phyloP scores from a whole-genome alignment of 1,140 invertebrate genomes.

The Lasaia peninsularis region DNA sequence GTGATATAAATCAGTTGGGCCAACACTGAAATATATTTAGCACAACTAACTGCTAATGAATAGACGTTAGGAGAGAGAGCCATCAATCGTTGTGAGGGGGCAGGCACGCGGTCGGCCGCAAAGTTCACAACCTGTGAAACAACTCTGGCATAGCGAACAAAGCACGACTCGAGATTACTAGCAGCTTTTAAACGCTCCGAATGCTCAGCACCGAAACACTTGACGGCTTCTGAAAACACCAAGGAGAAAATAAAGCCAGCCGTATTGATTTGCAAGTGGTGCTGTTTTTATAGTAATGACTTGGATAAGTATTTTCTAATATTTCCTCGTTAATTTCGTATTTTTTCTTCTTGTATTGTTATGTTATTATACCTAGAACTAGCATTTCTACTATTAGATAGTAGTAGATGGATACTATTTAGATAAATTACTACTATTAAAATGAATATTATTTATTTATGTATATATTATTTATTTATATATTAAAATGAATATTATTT shows the following conservation, averaged over 20 bases:
- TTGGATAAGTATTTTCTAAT: conserved; percentile 8
- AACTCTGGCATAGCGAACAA: conserved; percentile 46
- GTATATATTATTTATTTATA: no score
- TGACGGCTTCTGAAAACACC: conserved; percentile 49
- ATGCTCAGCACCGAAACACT: conserved; percentile 50
- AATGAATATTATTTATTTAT: no score
- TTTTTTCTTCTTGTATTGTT: no score
- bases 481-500: no score
- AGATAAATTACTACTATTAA: no score
- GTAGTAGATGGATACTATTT: no score
- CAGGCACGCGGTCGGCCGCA: conserved; percentile 38
- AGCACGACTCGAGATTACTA: conserved; percentile 52
- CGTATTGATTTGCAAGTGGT: conserved; percentile 49
- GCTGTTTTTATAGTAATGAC: conserved; percentile 36
- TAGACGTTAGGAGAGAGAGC: conserved; percentile 29
- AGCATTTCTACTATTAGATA: no score
- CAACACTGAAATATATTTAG: background rate
- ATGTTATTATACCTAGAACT: no score
- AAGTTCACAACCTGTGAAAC: conserved; percentile 58
- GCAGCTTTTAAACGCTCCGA: conserved; percentile 51
- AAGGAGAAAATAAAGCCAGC: conserved; percentile 46
- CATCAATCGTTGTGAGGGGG: conserved; percentile 32
- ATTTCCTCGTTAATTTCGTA: background rate
- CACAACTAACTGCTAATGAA: conserved; percentile 22
- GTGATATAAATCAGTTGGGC: background rate